Evolutionary conservation across 2,113 vertebrate genomes (phyloP), one percentile per base, ranked within the genome.

Genomic region (Heptranchias perlo): DNA sequence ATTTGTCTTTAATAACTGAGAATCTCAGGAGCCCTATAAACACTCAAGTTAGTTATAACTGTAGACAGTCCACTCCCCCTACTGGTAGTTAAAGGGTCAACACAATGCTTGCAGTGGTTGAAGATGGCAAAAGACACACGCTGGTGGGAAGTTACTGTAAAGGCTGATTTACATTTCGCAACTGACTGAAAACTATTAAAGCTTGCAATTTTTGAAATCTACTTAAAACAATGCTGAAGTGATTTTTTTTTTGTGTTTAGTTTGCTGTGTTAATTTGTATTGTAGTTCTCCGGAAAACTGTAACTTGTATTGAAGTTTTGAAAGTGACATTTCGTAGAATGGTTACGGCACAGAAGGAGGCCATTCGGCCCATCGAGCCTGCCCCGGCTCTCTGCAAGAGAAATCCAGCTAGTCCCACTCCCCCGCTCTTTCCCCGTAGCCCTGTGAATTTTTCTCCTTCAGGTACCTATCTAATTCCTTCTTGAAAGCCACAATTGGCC

Each of bases 41-140:
- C 47, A 52, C 47, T 28, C 65, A 11, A 69, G 31, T 25, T 49
- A 73, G 47, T 97, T 95, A 97, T 97, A 98, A 98, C 98, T 98
- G 98, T 98, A 99, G 99, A 98, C 98, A 98, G 98, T 98, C 97
- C 98, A 98, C 99, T 99, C 99, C 99, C 99, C 98, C 99, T 99
- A 97, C 98, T 98, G 99, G 97, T 98, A 97, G 96, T 96, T 97
- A 96, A 87, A 95, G 97, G 98, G 97, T 98, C 97, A 98, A 98
- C 98, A 97, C 94, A 95, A 96, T 96, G 96, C 96, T 96, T 96
- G 96, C 96, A 96, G 96, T 97, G 96, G 96, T 93, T 92, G 96
- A 52, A 96, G n/a, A 96, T 93, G 96, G 97, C 96, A 96, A 97
- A 96, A 96, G 97, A 97, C 96, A 96, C n/a, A 67, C 97, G 96